Evolutionary conservation across 2,113 vertebrate genomes (phyloP), one percentile per base, ranked within the genome.

Genomic region (Otocyon megalotis): DNA sequence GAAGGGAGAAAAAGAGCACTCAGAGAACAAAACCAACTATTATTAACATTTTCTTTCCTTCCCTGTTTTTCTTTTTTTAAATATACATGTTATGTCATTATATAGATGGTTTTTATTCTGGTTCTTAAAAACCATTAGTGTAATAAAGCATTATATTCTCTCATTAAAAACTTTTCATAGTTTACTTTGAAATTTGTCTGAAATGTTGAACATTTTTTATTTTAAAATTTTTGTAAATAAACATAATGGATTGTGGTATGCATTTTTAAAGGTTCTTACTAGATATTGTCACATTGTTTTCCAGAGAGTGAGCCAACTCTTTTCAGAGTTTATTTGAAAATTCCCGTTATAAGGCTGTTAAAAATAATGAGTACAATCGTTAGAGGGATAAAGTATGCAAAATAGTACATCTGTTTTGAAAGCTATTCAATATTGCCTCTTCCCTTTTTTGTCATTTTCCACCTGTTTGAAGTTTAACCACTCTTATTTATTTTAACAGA

Each of bases 181-280:
- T 90, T 96, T 94, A 50, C 72, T 58, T 53, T 77, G 54, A 53
- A 60, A 37, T 67, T 92, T 94, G 86, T 60, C 76, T 86, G 17
- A 89, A 95, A 62, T 80, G 19, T n/a, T 48, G 24, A 76, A 72
- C 7, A 79, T 82, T 88, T 76, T 88, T 30, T 28, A 79, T 72
- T 92, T 35, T 32, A 26, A 63, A 10, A 12, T 82, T 95, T 94
- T 95, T 32, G 2, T 86, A 72, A 88, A 10, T 62, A 67, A 69
- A 30, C 53, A 37, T 43, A 56, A 20, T 48, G 67, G 24, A 7
- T 32, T 76, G 69, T 22, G 0, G 14, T 74, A 9, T 87, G 22
- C 32, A 8, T 90, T 92, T 90, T 54, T 87, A 82, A 76, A 93
- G 5, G 2, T 3, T 54, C 26, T 88, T 93, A 11, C 37, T 80